Conservation (phyloP, 2,113 vertebrate genomes). For the Cyanoderma ruficeps region DNA sequence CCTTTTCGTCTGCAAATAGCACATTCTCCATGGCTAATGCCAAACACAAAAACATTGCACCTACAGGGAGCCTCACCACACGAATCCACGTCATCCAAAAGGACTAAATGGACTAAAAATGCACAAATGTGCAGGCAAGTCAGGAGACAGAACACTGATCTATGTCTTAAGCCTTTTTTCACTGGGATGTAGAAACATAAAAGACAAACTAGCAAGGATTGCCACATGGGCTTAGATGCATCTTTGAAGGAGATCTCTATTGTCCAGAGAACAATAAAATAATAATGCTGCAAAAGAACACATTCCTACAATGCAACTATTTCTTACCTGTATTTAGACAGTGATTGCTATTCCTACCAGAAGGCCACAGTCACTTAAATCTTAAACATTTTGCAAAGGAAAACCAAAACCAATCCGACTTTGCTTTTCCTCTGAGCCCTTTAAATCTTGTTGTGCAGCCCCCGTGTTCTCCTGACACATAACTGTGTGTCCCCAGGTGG, state of each 20-base stretch:
- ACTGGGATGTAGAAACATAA: neutral
- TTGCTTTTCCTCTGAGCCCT: neutral
- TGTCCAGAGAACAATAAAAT: neutral
- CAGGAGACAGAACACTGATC: neutral
- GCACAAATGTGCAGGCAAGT: neutral
- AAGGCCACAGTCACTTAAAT: constrained; percentile 43
- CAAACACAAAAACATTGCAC: neutral
- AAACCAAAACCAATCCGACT: constrained; percentile 8
- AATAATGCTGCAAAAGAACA: neutral
- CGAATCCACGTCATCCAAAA: neutral
- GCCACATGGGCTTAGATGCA: neutral
- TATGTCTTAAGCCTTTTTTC: constrained; percentile 23
- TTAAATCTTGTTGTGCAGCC: neutral
- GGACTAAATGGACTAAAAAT: neutral
- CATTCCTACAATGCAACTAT: neutral
- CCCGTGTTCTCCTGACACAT: neutral
- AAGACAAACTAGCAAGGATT: neutral
- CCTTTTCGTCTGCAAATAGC: neutral
- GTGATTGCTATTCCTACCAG: constrained; percentile 37
- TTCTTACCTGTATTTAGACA: constrained; percentile 41
- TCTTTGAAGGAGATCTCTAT: constrained; percentile 32
- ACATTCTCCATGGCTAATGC: accelerated
- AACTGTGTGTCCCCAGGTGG: neutral
- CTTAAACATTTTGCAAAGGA: constrained; percentile 16
- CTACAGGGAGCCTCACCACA: neutral